Percentiles rank a stretch among this genome's conserved stretches.
Conservation (phyloP, 1,140 invertebrate genomes). For the Sminthurides bifidus region DNA sequence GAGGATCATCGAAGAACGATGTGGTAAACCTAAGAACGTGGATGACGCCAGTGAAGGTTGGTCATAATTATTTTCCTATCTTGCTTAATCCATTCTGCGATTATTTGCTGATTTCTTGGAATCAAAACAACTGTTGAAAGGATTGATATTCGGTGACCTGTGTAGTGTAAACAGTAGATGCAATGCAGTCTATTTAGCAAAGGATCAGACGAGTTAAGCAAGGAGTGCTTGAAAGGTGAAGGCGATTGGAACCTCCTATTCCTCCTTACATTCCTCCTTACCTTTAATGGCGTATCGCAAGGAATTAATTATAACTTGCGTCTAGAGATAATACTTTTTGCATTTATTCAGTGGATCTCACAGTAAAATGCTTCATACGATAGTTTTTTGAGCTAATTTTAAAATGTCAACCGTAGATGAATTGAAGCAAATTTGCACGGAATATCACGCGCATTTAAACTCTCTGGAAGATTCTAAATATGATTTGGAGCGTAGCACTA, state of each 20-base stretch:
- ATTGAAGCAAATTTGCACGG: conserved; percentile 39
- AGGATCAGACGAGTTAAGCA: background rate
- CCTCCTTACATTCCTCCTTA: background rate
- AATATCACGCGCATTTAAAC: conserved; percentile 75
- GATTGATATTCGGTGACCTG: background rate
- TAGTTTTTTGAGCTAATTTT: background rate
- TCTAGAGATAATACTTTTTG: background rate
- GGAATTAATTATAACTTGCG: background rate
- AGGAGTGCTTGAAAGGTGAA: background rate
- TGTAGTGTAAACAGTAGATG: background rate
- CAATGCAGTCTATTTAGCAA: background rate
- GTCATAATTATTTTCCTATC: conserved; percentile 2
- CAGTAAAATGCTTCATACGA: background rate
- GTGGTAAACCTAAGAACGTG: conserved; percentile 76
- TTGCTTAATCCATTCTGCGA: background rate
- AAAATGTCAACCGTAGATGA: conserved; percentile 5
- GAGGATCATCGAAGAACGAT: conserved; percentile 89
- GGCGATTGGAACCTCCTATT: background rate
- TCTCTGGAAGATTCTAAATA: conserved; percentile 89
- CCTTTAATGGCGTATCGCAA: background rate
- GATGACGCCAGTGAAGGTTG: conserved; percentile 79
- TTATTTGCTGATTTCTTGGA: background rate
- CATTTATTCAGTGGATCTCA: background rate
- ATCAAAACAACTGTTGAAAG: too few species aligned
- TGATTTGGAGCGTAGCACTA: conserved; percentile 95